phyloP scores from a whole-genome alignment of 2,113 vertebrate species.

The Sander lucioperca region DNA sequence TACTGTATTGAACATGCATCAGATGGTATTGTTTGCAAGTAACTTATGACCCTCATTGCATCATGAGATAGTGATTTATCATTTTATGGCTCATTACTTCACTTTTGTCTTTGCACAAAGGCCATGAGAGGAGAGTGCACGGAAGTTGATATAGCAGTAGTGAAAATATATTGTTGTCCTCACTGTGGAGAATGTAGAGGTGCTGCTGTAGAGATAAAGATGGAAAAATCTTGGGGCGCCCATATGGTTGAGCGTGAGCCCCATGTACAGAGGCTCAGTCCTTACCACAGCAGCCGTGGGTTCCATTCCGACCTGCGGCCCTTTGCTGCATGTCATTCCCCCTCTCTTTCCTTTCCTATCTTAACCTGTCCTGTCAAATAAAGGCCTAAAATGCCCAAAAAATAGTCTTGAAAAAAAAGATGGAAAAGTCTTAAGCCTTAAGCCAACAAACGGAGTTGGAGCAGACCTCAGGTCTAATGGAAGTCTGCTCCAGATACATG shows the following conservation, averaged over 20 bases:
- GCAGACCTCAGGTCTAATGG: neutral
- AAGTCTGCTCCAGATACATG: neutral
- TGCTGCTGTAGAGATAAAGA: neutral
- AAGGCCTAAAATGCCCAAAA: too few relatives aligned
- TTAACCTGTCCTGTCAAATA: too few relatives aligned
- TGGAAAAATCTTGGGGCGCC: neutral
- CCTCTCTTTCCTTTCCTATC: too few relatives aligned
- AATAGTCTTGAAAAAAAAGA: too few relatives aligned
- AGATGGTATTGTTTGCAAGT: neutral
- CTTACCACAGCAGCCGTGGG: too few relatives aligned
- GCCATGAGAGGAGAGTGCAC: neutral
- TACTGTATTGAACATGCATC: constrained; percentile 22
- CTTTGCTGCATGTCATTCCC: too few relatives aligned
- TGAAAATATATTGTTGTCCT: neutral
- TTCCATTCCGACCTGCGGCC: too few relatives aligned
- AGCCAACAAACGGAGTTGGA: neutral
- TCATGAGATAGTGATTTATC: neutral
- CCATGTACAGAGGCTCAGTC: too few relatives aligned
- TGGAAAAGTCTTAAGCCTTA: neutral
- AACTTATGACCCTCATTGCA: neutral
- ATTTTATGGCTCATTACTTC: neutral
- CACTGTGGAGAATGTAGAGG: too few relatives aligned
- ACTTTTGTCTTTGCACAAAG: neutral
- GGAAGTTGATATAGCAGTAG: neutral
- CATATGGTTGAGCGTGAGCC: too few relatives aligned